These are phyloP conservation scores for Austrolebias charrua DNA, from an alignment of 2,797 vertebrate genomes.

Conservation along the genomic window DNA sequence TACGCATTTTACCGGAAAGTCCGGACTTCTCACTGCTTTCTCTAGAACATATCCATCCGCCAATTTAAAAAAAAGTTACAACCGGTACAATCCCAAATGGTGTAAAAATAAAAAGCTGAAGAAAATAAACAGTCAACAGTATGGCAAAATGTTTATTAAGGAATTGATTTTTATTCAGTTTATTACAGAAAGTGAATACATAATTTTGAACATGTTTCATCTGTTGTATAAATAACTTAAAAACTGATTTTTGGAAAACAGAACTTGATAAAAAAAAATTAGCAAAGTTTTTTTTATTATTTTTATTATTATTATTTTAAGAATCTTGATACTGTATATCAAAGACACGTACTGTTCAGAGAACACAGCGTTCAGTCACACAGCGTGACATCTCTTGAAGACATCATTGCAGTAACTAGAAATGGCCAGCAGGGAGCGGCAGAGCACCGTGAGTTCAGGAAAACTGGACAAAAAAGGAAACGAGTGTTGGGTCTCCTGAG, in stretches of 20 bases:
- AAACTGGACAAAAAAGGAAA: background rate
- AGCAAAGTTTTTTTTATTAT: too few relatives aligned
- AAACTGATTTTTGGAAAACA: background rate
- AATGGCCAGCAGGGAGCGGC: slow-evolving; percentile 48
- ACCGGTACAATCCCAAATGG: too few relatives aligned
- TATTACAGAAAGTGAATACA: too few relatives aligned
- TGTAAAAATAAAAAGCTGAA: too few relatives aligned
- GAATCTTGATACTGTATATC: background rate
- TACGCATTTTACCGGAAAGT: slow-evolving; percentile 77
- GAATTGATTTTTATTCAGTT: too few relatives aligned
- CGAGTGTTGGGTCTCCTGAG: background rate
- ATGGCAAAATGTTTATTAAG: too few relatives aligned
- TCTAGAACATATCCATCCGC: slow-evolving; percentile 74
- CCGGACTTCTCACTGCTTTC: slow-evolving; percentile 46
- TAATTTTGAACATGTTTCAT: background rate
- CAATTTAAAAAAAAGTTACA: background rate
- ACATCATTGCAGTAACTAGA: slow-evolving; percentile 29
- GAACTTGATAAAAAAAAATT: background rate
- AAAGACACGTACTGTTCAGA: background rate
- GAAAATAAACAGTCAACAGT: too few relatives aligned
- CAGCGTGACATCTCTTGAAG: background rate
- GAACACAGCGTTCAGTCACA: slow-evolving; percentile 43
- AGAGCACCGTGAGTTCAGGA: slow-evolving; percentile 15
- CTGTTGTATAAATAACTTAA: background rate
- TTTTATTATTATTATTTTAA: background rate